Percentiles rank a stretch among this genome's conserved stretches.
Evolutionary conservation across 2,888 invertebrate genomes (phyloP).

Genomic region (Habrosyne pyritoides): DNA sequence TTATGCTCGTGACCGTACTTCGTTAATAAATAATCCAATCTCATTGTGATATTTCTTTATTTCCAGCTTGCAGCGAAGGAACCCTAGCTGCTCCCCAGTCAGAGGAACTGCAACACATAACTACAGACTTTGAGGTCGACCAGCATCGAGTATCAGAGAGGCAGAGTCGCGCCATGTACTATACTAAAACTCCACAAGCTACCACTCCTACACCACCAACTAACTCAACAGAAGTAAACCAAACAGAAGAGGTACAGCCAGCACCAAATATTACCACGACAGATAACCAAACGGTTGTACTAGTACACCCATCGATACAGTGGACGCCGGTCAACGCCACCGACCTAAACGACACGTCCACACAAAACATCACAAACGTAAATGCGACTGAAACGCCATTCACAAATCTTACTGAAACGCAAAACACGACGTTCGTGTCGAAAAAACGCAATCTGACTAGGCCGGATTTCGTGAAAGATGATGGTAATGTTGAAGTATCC

Average conservation of each 20-base stretch:
- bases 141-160: constrained; percentile 52
- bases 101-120: constrained; percentile 57
- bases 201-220: constrained; percentile 38
- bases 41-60: constrained; percentile 9
- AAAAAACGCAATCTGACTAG: constrained; percentile 66
- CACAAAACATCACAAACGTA: constrained; percentile 32
- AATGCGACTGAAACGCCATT: constrained; percentile 42
- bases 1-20: no score
- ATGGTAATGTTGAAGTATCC: constrained; percentile 50
- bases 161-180: constrained; percentile 71
- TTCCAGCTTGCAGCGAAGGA: constrained; percentile 65
- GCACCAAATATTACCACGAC: constrained; percentile 30
- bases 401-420: constrained; percentile 55
- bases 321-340: constrained; percentile 62
- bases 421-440: constrained; percentile 57
- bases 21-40: no score
- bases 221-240: constrained; percentile 45
- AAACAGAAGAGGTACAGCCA: constrained; percentile 32
- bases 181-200: constrained; percentile 55
- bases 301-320: constrained; percentile 48
- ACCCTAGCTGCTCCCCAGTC: constrained; percentile 66
- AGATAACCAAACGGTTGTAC: constrained; percentile 23
- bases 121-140: constrained; percentile 50
- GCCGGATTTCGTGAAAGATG: constrained; percentile 66
- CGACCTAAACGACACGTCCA: constrained; percentile 36